Conservation (phyloP, 2,888 invertebrate genomes). For the Alitta virens region DNA sequence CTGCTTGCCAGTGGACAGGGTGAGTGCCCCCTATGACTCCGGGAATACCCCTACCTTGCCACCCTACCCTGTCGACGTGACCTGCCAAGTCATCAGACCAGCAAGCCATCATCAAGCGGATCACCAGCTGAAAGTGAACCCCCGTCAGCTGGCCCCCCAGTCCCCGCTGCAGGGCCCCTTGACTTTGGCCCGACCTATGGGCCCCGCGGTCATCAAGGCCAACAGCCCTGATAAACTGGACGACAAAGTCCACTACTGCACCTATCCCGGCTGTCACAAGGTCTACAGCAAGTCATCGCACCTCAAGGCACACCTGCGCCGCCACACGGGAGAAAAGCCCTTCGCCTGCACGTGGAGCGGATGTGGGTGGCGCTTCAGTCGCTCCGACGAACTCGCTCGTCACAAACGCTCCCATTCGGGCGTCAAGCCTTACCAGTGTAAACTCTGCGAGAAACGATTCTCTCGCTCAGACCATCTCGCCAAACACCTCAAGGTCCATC, state of each 20-base stretch:
- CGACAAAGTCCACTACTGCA: constrained; percentile 66
- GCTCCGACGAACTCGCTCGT: constrained; percentile 89
- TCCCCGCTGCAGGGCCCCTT: too few species aligned
- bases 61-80: not conserved
- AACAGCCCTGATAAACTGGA: constrained; percentile 30
- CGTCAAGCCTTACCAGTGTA: constrained; percentile 87
- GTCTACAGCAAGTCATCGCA: constrained; percentile 98
- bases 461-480: constrained; percentile 90
- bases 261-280: constrained; percentile 71
- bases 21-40: not conserved
- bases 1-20: not conserved
- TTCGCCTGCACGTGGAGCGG: constrained; percentile 65
- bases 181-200: too few species aligned
- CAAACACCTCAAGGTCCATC: constrained; percentile 74
- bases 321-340: constrained; percentile 74
- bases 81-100: too few species aligned
- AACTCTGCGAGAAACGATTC: constrained; percentile 83
- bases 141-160: too few species aligned
- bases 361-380: constrained; percentile 88
- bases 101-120: too few species aligned
- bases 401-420: constrained; percentile 94
- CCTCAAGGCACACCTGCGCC: constrained; percentile 89
- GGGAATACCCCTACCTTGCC: not conserved
- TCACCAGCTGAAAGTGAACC: too few species aligned
- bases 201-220: too few species aligned